phyloP scores from a whole-genome alignment of 2,113 vertebrate species.

The Platichthys flesus region DNA sequence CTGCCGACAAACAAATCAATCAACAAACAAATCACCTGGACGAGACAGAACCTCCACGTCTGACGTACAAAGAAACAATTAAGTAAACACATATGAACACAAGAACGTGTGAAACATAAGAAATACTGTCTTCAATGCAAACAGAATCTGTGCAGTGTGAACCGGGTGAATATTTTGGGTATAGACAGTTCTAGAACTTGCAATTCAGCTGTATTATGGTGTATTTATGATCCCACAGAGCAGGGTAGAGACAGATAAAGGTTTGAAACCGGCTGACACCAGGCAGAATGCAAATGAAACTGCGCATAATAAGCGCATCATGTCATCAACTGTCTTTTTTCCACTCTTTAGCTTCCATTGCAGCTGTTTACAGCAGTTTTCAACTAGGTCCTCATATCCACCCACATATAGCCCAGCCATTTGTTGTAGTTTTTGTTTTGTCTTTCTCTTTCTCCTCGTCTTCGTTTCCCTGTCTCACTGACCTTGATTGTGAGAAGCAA shows the following conservation, averaged over 20 bases:
- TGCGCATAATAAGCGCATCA: background rate
- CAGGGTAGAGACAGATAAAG: background rate
- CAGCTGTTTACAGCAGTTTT: background rate
- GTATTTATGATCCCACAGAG: background rate
- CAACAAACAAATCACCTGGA: too few species aligned
- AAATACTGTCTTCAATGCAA: too few species aligned
- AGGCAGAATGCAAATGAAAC: background rate
- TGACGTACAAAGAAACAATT: too few species aligned
- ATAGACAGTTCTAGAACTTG: background rate
- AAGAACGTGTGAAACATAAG: too few species aligned
- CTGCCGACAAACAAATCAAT: too few species aligned
- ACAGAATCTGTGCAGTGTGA: background rate
- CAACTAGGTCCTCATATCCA: background rate
- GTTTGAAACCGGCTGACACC: background rate
- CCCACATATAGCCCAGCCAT: background rate
- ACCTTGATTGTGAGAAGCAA: conserved; percentile 35
- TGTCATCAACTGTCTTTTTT: background rate
- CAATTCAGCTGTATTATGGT: background rate
- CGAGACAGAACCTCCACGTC: too few species aligned
- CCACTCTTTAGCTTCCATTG: background rate
- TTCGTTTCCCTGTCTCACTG: background rate
- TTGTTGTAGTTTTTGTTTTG: background rate
- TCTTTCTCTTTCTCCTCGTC: background rate
- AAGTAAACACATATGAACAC: too few species aligned
- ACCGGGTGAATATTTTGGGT: background rate